Conservation (phyloP, 2,888 invertebrate genomes). For the Amphimallon solstitiale region DNA sequence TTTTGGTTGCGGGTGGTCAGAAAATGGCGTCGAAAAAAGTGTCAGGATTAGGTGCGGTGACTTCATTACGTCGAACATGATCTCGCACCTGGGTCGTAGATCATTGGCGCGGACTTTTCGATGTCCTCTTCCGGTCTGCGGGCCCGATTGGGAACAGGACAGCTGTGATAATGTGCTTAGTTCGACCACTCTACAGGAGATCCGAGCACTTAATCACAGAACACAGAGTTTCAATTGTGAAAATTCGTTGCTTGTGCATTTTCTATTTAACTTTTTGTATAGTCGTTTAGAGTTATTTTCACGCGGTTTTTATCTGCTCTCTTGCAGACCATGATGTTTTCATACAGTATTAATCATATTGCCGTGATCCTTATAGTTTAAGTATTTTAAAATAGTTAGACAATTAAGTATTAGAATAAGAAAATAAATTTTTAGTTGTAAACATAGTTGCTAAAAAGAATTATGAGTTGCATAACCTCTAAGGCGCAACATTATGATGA, state of each 20-base stretch:
- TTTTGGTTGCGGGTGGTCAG: conserved; percentile 59
- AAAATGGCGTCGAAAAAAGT: conserved; percentile 31
- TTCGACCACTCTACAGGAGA: conserved; percentile 47
- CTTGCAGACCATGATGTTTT: no score
- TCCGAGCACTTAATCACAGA: conserved; percentile 48
- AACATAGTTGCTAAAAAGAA: no score
- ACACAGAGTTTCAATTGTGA: neutral
- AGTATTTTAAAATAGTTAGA: no score
- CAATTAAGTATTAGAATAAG: no score
- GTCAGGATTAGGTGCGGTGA: conserved; percentile 56
- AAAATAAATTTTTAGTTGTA: no score
- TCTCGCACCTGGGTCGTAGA: conserved; percentile 57
- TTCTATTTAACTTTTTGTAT: neutral
- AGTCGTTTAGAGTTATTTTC: neutral
- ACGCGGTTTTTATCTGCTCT: no score
- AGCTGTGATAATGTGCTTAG: conserved; percentile 52
- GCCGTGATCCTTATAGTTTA: no score
- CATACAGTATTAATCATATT: no score
- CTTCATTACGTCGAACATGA: conserved; percentile 57
- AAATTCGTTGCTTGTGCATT: conserved; percentile 6
- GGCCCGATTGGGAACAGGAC: conserved; percentile 46
- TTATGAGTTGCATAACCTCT: no score
- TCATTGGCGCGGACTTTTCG: conserved; percentile 45
- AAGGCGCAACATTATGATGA: no score
- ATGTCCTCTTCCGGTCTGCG: conserved; percentile 43